phyloP scores from a whole-genome alignment of 2,113 vertebrate genomes.

The Sceloporus tristichus region DNA sequence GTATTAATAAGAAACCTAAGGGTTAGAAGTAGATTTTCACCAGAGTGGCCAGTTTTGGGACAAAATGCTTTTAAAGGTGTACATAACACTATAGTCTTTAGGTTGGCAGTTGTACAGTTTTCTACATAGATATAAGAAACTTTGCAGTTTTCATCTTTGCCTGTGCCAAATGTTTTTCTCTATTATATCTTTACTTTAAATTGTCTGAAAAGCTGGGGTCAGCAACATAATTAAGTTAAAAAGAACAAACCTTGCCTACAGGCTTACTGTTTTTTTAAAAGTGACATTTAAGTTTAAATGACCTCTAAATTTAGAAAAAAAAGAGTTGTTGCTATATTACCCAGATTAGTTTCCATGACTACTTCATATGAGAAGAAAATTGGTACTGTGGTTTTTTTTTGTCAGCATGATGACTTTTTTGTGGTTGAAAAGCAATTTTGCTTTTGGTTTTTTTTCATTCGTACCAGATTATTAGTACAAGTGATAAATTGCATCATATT shows the following conservation, averaged over 20 bases:
- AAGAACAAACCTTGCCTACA: background rate
- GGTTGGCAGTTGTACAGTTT: background rate
- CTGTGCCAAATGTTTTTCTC: background rate
- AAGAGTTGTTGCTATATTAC: background rate
- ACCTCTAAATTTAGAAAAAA: conserved; percentile 2
- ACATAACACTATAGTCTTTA: background rate
- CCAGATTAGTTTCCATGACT: conserved; percentile 7
- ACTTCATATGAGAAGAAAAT: background rate
- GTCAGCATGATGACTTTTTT: background rate
- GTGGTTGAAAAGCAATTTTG: conserved; percentile 1
- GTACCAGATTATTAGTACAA: background rate
- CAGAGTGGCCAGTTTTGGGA: background rate
- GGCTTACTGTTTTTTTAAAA: background rate
- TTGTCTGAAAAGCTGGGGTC: background rate
- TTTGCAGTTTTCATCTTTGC: background rate
- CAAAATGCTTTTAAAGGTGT: background rate
- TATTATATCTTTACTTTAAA: background rate
- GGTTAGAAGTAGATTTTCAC: background rate
- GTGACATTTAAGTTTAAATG: conserved; percentile 7
- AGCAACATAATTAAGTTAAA: background rate
- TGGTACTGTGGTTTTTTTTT: background rate
- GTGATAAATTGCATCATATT: conserved; percentile 6
- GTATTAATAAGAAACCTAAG: background rate
- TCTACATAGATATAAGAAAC: background rate
- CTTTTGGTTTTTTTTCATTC: background rate